Conservation (phyloP, 2,888 invertebrate genomes). For the Polydrusus pterygomalis region DNA sequence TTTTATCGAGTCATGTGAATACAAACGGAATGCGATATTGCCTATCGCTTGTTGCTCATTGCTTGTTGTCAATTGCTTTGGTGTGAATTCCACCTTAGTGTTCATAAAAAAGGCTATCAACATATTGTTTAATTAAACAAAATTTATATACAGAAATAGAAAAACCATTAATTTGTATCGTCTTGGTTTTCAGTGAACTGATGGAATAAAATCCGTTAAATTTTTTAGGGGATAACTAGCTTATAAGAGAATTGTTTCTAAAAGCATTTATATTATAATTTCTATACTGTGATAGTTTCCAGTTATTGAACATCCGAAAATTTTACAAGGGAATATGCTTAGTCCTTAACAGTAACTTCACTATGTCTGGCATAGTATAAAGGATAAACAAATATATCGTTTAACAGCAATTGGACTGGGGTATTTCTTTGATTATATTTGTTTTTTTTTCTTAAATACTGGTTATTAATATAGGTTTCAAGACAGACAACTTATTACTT, state of each 20-base stretch:
- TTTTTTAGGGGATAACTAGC: neutral
- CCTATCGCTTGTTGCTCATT: too few relatives aligned
- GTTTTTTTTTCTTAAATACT: neutral
- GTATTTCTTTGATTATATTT: neutral
- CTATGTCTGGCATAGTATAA: neutral
- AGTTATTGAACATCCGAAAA: constrained; percentile 1
- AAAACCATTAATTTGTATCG: neutral
- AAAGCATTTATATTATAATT: neutral
- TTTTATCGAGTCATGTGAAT: too few relatives aligned
- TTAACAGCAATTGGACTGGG: neutral
- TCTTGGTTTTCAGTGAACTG: too few relatives aligned
- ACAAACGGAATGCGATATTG: too few relatives aligned
- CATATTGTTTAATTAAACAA: too few relatives aligned
- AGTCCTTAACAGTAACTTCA: neutral
- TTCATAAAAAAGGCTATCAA: too few relatives aligned
- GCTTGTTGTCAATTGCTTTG: too few relatives aligned
- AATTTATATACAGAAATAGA: too few relatives aligned
- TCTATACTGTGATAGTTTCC: neutral
- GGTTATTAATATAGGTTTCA: too few relatives aligned
- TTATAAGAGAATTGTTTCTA: constrained; percentile 4
- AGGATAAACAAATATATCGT: neutral
- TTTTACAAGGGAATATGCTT: neutral
- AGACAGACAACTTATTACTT: too few relatives aligned
- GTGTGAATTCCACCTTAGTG: too few relatives aligned
- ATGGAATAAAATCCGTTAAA: too few relatives aligned